These are phyloP conservation scores for Bembecia ichneumoniformis DNA, from an alignment of 2,888 invertebrate genomes.

Conservation along the genomic window DNA sequence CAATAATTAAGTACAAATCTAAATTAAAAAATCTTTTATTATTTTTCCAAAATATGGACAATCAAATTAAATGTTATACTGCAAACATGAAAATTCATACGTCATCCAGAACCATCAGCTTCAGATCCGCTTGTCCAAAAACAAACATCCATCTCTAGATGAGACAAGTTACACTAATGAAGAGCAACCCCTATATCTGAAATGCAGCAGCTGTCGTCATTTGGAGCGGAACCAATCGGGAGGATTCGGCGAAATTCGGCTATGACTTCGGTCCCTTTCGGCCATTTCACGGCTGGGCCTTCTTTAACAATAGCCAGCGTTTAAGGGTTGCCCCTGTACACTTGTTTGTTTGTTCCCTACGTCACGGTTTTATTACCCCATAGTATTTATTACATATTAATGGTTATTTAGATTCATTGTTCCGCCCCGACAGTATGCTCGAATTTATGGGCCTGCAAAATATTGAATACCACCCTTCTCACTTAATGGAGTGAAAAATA, in stretches of 20 bases:
- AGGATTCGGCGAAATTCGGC: constrained; percentile 40
- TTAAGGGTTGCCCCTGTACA: constrained; percentile 57
- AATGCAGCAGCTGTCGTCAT: constrained; percentile 68
- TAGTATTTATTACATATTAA: constrained; percentile 73
- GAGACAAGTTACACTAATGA: constrained; percentile 71
- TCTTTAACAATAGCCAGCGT: constrained; percentile 42
- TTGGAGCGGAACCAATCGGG: constrained; percentile 65
- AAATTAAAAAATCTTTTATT: no score
- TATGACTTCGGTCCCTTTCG: constrained; percentile 29
- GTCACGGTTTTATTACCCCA: constrained; percentile 62
- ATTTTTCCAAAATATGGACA: no score
- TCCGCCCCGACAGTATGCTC: constrained; percentile 65
- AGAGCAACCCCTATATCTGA: constrained; percentile 64
- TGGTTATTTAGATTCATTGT: constrained; percentile 73
- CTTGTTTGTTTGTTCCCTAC: constrained; percentile 69
- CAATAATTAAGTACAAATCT: no score
- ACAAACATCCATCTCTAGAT: constrained; percentile 67
- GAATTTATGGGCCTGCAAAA: constrained; percentile 64
- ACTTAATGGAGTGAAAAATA: constrained; percentile 39
- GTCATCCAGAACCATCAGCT: constrained; percentile 63
- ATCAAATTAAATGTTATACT: not conserved
- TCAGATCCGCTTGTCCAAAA: constrained; percentile 54
- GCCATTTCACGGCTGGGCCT: constrained; percentile 25
- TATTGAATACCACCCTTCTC: constrained; percentile 48
- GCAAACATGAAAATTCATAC: constrained; percentile 36